Conservation (phyloP, 2,888 invertebrate genomes). For the Mellilla xanthometata region DNA sequence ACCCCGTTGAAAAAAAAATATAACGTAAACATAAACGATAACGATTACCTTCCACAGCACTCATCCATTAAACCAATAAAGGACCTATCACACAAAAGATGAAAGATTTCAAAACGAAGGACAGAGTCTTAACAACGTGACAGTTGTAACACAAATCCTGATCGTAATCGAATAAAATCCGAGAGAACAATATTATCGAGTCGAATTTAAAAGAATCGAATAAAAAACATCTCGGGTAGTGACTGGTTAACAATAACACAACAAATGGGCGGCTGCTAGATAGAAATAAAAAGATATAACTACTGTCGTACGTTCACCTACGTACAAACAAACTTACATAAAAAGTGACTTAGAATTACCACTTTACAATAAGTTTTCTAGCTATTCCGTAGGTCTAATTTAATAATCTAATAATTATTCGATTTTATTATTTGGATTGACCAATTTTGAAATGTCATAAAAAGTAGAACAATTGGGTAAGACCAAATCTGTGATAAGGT, state of each 20-base stretch:
- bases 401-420: no score
- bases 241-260: conserved; percentile 51
- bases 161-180: conserved; percentile 56
- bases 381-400: no score
- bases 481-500: no score
- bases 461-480: no score
- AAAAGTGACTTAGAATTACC: no score
- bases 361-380: no score
- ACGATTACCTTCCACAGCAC: neutral
- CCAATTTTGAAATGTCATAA: no score
- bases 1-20: no score
- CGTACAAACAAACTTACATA: neutral
- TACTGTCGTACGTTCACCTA: conserved; percentile 28
- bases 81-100: conserved; percentile 24
- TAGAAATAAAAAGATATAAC: conserved; percentile 36
- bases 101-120: conserved; percentile 25
- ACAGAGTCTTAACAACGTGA: conserved; percentile 43
- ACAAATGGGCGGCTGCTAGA: conserved; percentile 50
- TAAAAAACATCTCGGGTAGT: conserved; percentile 41
- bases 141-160: conserved; percentile 50
- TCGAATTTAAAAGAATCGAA: conserved; percentile 44
- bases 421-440: no score
- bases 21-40: no score
- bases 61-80: conserved; percentile 25
- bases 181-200: conserved; percentile 67